Percentiles rank a stretch among this genome's conserved stretches.
phyloP scores from a whole-genome alignment of 2,797 vertebrate genomes.

The Carcharodon carcharias region DNA sequence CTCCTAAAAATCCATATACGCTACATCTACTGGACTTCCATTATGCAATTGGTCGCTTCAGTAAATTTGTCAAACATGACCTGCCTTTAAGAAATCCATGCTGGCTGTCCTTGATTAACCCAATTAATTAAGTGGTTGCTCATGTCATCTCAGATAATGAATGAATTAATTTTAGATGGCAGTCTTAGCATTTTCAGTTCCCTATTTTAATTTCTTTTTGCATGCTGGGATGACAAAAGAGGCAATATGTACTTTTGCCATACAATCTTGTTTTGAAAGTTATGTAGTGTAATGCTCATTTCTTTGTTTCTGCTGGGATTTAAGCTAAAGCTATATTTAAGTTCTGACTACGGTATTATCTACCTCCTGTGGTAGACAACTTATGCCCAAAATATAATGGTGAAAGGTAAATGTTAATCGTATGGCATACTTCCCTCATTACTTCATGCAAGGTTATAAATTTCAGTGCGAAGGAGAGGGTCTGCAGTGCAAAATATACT shows the following conservation, averaged over 20 bases:
- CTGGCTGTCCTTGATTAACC: background rate
- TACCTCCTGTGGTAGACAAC: background rate
- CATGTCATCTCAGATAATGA: background rate
- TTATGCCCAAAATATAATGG: background rate
- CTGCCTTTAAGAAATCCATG: background rate
- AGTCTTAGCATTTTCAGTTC: background rate
- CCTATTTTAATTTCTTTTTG: background rate
- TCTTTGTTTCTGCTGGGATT: background rate
- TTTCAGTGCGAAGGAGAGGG: background rate
- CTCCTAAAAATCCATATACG: too few relatives aligned
- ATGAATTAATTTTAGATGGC: background rate
- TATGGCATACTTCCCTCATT: background rate
- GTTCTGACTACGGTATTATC: background rate
- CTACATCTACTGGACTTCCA: too few relatives aligned
- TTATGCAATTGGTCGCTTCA: background rate
- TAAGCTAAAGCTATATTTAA: too few relatives aligned
- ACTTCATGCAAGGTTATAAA: background rate
- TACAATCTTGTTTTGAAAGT: background rate
- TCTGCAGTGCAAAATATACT: background rate
- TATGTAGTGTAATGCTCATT: background rate
- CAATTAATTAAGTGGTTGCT: background rate
- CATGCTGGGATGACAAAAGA: background rate
- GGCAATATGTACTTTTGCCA: background rate
- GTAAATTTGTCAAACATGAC: background rate
- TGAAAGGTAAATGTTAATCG: background rate